Evolutionary conservation across 2,888 invertebrate genomes (phyloP).

Genomic region (Dascillus cervinus): DNA sequence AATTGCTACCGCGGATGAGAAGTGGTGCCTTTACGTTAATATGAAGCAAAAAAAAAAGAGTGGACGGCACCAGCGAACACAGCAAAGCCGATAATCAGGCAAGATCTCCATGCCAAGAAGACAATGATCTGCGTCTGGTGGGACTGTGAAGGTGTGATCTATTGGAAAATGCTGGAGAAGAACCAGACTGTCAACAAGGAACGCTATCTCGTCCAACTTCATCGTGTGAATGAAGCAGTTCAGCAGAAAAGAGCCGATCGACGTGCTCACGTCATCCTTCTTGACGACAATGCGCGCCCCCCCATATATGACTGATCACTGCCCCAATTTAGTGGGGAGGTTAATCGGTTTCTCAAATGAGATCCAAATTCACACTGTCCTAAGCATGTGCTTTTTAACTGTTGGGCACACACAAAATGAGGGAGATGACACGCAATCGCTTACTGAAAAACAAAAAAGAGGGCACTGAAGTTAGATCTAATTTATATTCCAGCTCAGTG

Average conservation of each 20-base stretch:
- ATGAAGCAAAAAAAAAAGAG: slow-evolving; percentile 10
- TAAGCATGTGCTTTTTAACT: too few relatives aligned
- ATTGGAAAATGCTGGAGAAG: slow-evolving; percentile 1
- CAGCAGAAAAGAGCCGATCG: slow-evolving; percentile 2
- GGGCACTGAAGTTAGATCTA: too few relatives aligned
- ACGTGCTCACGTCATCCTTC: not conserved
- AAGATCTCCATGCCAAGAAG: slow-evolving; percentile 2
- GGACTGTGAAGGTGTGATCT: slow-evolving; percentile 1
- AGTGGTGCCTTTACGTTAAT: slow-evolving; percentile 16
- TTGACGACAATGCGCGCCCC: slow-evolving; percentile 7
- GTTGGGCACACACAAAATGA: too few relatives aligned
- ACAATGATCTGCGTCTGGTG: slow-evolving; percentile 4
- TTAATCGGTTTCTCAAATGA: slow-evolving; percentile 14
- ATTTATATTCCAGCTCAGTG: too few relatives aligned
- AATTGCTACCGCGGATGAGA: slow-evolving; percentile 16
- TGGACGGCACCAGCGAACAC: slow-evolving; percentile 1
- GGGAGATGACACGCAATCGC: too few relatives aligned
- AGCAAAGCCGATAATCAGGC: slow-evolving; percentile 3
- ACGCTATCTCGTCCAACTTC: not conserved
- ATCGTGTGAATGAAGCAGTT: slow-evolving; percentile 1
- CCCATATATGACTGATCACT: slow-evolving; percentile 2
- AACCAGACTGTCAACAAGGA: slow-evolving; percentile 3
- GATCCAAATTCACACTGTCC: too few relatives aligned
- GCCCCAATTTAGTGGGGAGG: slow-evolving; percentile 9
- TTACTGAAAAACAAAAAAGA: too few relatives aligned